A percentile compares a stretch with the other conserved stretches of the same genome.
Conservation (phyloP, 2,113 vertebrate genomes). For the Calidris pugnax region DNA sequence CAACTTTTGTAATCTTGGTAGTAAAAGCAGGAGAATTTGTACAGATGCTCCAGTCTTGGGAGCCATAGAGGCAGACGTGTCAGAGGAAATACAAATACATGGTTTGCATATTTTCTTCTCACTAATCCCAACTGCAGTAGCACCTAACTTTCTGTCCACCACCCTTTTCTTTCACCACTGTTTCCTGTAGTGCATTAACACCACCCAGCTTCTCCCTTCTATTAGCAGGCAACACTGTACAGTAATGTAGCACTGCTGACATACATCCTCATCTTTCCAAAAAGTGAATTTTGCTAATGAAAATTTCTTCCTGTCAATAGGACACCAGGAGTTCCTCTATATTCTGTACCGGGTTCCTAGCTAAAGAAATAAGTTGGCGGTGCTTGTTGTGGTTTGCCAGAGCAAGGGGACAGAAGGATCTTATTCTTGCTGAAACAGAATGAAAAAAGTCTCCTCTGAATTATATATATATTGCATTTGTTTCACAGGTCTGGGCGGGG, state of each 20-base stretch:
- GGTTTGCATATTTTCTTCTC: not conserved
- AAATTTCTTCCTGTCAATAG: not conserved
- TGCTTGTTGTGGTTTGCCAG: not conserved
- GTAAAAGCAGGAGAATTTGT: slow-evolving; percentile 5
- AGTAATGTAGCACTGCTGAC: not conserved
- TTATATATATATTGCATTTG: not conserved
- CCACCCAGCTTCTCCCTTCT: not conserved
- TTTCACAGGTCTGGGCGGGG: not conserved
- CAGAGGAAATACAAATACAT: slow-evolving; percentile 2
- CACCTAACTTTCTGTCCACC: not conserved
- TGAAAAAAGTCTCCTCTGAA: not conserved
- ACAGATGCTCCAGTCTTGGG: not conserved
- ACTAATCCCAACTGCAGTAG: not conserved
- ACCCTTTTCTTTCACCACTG: not conserved
- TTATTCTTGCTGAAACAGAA: not conserved
- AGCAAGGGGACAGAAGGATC: not conserved
- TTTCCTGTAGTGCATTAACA: not conserved
- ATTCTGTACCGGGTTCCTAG: not conserved
- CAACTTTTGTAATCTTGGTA: slow-evolving; percentile 24
- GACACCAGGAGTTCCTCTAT: not conserved
- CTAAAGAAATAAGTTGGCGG: not conserved
- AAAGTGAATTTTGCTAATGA: not conserved
- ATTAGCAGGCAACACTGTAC: not conserved
- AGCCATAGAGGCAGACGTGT: not conserved
- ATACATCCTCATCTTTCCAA: not conserved